These are phyloP conservation scores for Glyptemys insculpta DNA, from an alignment of 2,797 vertebrate species.

Conservation along the genomic window DNA sequence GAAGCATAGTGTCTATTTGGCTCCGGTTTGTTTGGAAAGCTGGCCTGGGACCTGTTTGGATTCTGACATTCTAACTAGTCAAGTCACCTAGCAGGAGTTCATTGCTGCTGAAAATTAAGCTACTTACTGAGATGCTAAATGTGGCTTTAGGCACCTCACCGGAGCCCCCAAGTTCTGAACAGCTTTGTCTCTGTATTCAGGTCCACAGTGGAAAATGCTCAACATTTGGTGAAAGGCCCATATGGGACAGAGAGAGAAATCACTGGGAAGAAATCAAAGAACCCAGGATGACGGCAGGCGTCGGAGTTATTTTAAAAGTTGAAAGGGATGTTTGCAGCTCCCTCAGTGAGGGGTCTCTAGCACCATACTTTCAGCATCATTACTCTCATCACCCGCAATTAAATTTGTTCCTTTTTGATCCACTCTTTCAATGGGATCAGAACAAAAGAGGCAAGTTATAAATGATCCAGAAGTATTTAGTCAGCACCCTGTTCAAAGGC, in stretches of 20 bases:
- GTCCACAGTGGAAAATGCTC: not conserved
- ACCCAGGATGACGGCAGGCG: conserved; percentile 5
- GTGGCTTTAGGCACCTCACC: not conserved
- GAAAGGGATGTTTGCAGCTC: conserved; percentile 55
- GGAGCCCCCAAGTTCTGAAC: not conserved
- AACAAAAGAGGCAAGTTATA: conserved; percentile 21
- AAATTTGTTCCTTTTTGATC: conserved; percentile 64
- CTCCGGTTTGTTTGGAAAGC: not conserved
- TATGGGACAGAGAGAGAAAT: not conserved
- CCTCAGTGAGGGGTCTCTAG: not conserved
- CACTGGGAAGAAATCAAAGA: conserved; percentile 40
- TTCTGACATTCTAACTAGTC: not conserved
- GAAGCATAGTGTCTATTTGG: not conserved
- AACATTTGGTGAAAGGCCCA: not conserved
- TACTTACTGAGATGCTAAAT: not conserved
- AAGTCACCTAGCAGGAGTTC: not conserved
- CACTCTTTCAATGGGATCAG: not conserved
- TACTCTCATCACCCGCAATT: conserved; percentile 29
- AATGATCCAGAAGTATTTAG: conserved; percentile 26
- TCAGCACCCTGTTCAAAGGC: conserved; percentile 44
- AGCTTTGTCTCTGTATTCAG: not conserved
- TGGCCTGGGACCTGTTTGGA: not conserved
- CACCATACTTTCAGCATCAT: not conserved
- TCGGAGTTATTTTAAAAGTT: conserved; percentile 11
- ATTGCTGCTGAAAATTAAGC: not conserved